These are phyloP conservation scores for Heterohyrax brucei DNA, from an alignment of 2,797 vertebrate genomes.

Conservation along the genomic window DNA sequence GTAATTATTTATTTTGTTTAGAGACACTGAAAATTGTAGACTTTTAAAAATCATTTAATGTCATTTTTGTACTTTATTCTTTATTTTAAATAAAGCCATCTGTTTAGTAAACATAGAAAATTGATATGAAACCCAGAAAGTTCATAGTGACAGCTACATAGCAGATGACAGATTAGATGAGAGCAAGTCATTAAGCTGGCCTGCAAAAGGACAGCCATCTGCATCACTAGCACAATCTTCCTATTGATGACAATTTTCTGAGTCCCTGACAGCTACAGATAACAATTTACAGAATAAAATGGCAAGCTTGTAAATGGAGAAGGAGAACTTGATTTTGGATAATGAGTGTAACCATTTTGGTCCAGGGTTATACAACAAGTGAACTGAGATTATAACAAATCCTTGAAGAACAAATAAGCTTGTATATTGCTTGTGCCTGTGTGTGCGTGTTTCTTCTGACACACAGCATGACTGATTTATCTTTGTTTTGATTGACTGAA, in stretches of 20 bases:
- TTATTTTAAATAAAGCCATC: conserved; percentile 85
- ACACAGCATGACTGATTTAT: conserved; percentile 1
- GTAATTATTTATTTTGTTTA: conserved; percentile 82
- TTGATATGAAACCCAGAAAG: conserved; percentile 89
- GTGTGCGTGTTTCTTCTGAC: not conserved
- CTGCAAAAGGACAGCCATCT: conserved; percentile 91
- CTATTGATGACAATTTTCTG: conserved; percentile 87
- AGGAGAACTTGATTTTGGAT: conserved; percentile 84
- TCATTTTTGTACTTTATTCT: conserved; percentile 85
- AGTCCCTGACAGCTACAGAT: conserved; percentile 86
- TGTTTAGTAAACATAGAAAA: conserved; percentile 90
- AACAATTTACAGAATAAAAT: conserved; percentile 87
- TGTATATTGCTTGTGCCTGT: not conserved
- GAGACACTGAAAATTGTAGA: conserved; percentile 80
- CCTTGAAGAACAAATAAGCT: conserved; percentile 40
- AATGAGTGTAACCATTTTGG: conserved; percentile 80
- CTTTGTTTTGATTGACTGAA: conserved; percentile 57
- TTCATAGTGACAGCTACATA: conserved; percentile 90
- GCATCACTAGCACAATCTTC: conserved; percentile 86
- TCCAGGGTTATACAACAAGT: conserved; percentile 46
- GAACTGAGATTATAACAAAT: conserved; percentile 34
- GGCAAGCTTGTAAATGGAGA: conserved; percentile 83
- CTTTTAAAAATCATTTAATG: conserved; percentile 82
- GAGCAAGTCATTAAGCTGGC: conserved; percentile 90
- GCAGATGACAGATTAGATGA: conserved; percentile 90